Percentiles rank a stretch among this genome's conserved stretches.
phyloP scores from a whole-genome alignment of 2,797 vertebrate genomes.

The Argya squamiceps region DNA sequence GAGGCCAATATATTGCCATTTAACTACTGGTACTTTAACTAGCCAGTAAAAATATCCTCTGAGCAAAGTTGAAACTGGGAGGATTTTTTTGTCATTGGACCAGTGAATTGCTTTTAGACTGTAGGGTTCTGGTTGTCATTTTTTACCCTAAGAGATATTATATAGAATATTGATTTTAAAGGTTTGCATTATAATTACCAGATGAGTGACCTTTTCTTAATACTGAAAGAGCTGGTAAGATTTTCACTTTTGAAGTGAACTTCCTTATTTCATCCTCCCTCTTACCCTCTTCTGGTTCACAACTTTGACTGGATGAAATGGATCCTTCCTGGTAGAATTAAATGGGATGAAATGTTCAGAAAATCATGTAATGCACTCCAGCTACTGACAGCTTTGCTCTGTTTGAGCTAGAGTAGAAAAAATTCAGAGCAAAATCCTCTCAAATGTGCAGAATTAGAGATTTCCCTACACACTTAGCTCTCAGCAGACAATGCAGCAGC shows the following conservation, averaged over 20 bases:
- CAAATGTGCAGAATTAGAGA: background rate
- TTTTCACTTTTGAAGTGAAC: background rate
- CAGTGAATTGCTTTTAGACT: background rate
- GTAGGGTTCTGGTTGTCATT: background rate
- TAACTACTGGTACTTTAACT: background rate
- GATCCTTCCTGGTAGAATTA: background rate
- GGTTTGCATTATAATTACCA: background rate
- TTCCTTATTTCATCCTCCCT: background rate
- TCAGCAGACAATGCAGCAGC: background rate
- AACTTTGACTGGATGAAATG: background rate
- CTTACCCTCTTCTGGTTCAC: background rate
- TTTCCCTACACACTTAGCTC: background rate
- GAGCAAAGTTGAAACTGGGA: background rate
- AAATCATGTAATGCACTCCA: background rate
- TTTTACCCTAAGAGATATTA: background rate
- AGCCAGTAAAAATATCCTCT: background rate
- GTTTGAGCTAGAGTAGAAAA: rapidly evolving
- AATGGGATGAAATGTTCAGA: background rate
- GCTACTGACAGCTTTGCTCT: background rate
- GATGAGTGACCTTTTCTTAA: background rate
- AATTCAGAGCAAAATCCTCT: background rate
- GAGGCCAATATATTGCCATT: background rate
- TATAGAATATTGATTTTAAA: background rate
- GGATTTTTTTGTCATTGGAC: background rate
- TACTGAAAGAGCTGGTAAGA: background rate